phyloP scores from a whole-genome alignment of 2,797 vertebrate species.

The Okamejei kenojei region DNA sequence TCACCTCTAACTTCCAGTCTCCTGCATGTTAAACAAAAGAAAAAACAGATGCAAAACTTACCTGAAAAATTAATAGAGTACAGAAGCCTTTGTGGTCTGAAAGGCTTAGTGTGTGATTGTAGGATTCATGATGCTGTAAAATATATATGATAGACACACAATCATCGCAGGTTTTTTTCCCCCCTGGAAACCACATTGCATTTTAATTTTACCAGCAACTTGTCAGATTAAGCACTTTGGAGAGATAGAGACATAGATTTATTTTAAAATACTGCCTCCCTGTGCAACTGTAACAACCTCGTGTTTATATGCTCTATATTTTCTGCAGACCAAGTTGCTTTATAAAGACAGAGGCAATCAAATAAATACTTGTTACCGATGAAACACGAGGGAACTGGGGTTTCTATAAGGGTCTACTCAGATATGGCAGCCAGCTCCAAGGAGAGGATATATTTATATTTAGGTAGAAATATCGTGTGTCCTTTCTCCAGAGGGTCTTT shows the following conservation, averaged over 20 bases:
- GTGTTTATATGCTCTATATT: background rate
- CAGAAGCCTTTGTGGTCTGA: background rate
- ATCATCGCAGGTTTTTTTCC: background rate
- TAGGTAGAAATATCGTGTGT: background rate
- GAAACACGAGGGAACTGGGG: background rate
- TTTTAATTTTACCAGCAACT: constrained; percentile 5
- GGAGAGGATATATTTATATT: background rate
- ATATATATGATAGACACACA: background rate
- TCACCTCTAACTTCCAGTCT: background rate
- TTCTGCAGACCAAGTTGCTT: too few relatives aligned
- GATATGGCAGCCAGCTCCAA: background rate
- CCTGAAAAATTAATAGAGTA: background rate
- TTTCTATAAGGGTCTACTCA: background rate
- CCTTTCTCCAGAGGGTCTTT: background rate
- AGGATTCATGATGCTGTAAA: constrained; percentile 6
- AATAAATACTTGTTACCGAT: background rate
- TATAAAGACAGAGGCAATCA: background rate
- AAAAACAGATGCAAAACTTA: background rate
- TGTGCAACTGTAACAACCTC: background rate
- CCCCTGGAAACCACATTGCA: background rate
- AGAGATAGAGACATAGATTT: too few relatives aligned
- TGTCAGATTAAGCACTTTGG: background rate
- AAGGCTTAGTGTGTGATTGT: constrained; percentile 16
- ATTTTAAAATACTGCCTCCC: background rate
- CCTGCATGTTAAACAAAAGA: background rate